phyloP scores from a whole-genome alignment of 2,888 invertebrate genomes.

The Eueremaeus valkanovi region DNA sequence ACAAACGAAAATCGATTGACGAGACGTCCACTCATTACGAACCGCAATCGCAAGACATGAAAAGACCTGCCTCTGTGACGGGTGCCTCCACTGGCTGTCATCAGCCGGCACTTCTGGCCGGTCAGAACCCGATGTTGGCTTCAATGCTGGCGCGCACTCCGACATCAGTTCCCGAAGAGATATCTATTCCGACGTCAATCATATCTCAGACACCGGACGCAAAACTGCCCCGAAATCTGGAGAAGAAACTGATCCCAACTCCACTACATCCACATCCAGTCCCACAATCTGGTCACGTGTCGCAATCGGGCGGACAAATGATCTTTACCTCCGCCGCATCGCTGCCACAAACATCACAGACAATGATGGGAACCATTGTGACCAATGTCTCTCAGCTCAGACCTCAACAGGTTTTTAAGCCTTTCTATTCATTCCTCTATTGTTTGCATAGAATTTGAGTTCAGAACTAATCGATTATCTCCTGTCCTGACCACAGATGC shows the following conservation, averaged over 20 bases:
- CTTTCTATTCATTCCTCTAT: neutral
- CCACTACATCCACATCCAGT: slow-evolving; percentile 38
- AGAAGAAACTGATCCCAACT: slow-evolving; percentile 48
- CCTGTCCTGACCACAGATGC: neutral
- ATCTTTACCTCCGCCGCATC: slow-evolving; percentile 10
- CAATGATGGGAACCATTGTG: slow-evolving; percentile 23
- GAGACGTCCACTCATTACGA: slow-evolving; percentile 28
- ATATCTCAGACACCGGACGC: slow-evolving; percentile 60
- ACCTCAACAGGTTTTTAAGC: slow-evolving; percentile 5
- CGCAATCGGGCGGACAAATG: slow-evolving; percentile 26
- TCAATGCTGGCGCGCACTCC: slow-evolving; percentile 70
- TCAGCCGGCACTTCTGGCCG: slow-evolving; percentile 43
- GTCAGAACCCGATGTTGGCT: slow-evolving; percentile 64
- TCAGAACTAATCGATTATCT: neutral
- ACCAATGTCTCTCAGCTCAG: slow-evolving; percentile 1
- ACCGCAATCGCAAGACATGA: neutral
- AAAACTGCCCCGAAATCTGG: slow-evolving; percentile 51
- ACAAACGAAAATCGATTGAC: slow-evolving; percentile 25
- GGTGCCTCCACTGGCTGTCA: neutral
- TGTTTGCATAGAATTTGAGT: neutral
- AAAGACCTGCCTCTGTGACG: neutral
- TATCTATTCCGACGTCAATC: slow-evolving; percentile 46
- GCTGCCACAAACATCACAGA: neutral
- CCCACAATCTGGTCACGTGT: slow-evolving; percentile 9
- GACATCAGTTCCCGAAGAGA: slow-evolving; percentile 49